phyloP scores from a whole-genome alignment of 1,140 invertebrate species.

The Leptopilina boulardi region DNA sequence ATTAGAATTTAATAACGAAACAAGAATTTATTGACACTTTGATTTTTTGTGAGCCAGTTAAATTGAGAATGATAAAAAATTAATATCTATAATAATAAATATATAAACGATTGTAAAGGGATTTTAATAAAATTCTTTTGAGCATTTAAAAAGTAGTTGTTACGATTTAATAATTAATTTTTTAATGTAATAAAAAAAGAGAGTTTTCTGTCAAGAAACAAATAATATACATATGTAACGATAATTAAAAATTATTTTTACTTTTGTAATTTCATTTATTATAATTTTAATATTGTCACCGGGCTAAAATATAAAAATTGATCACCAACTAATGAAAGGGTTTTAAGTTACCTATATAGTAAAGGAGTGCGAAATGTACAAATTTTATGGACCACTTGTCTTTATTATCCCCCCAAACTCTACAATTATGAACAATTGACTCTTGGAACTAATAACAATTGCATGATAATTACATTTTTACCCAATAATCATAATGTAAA shows the following conservation, averaged over 20 bases:
- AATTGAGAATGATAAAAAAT: not conserved
- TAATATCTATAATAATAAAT: not conserved
- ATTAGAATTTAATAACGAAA: not conserved
- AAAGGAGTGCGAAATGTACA: constrained; percentile 1
- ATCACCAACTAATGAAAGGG: not conserved
- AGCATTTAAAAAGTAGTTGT: too few species aligned
- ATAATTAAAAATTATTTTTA: too few species aligned
- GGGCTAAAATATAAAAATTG: not conserved
- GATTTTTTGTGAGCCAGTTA: not conserved
- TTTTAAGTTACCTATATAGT: constrained; percentile 7
- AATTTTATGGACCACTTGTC: constrained; percentile 26
- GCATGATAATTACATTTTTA: not conserved
- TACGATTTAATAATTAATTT: too few species aligned
- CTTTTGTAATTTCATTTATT: not conserved
- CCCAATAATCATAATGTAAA: constrained; percentile 8
- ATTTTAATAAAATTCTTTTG: too few species aligned
- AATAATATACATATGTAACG: too few species aligned
- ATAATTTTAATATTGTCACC: not conserved
- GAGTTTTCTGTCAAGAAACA: too few species aligned
- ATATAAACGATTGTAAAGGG: not conserved
- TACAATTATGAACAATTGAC: constrained; percentile 9
- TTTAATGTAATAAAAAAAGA: too few species aligned
- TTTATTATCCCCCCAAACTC: constrained; percentile 6
- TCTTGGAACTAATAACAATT: constrained; percentile 16
- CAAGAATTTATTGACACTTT: not conserved